Base-by-base conservation (phyloP, 2,888 invertebrate genomes). In the Diabrotica balteata region DNA sequence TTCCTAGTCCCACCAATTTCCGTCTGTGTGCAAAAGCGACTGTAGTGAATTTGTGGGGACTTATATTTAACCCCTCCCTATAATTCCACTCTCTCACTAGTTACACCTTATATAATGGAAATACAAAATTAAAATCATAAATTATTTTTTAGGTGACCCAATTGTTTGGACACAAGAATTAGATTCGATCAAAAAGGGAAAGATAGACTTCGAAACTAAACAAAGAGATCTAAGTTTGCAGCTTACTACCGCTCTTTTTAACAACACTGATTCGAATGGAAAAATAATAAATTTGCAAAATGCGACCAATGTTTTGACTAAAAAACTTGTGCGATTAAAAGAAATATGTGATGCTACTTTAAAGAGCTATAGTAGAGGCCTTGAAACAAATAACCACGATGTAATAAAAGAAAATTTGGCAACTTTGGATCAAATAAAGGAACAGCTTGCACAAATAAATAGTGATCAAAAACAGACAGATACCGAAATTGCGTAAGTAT, bases 191-290 rank as follows among this genome's bases (percentile, higher is more conserved):
- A 80, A 86, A 32, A 86, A 87, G 59, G 89, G 89, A 77, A 87
- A 88, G 74, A 83, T 83, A 69, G 80, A 87, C 0, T 85, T 90
- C 0, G 84, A 85, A 76, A 87, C 88, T 58, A 93, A 93, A 81
- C 87, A 89, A 68, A 83, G 86, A 2, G 86, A 87, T 22, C 83
- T 96, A 7, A 89, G 89, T 4, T 86, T 88, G 66, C 91, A 93
- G 80, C 84, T 95, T 1, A 88, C 90, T 57, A 79, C 84, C 7
- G 86, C 88, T 6, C 77, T 92, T 1, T 87, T 89, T 5, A 93
- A 94, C 79, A 90, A 91, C 72, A 90, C 92, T 0, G 88, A 88
- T 64, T 84, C 92, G 74, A 90, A 91, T 72, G 92, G 93, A 84
- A 88, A 90, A 51, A 88, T 90, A 0, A 86, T 91, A 22, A 83